These are phyloP conservation scores for Lutjanus campechanus DNA, from an alignment of 2,797 vertebrate genomes.

Conservation along the genomic window DNA sequence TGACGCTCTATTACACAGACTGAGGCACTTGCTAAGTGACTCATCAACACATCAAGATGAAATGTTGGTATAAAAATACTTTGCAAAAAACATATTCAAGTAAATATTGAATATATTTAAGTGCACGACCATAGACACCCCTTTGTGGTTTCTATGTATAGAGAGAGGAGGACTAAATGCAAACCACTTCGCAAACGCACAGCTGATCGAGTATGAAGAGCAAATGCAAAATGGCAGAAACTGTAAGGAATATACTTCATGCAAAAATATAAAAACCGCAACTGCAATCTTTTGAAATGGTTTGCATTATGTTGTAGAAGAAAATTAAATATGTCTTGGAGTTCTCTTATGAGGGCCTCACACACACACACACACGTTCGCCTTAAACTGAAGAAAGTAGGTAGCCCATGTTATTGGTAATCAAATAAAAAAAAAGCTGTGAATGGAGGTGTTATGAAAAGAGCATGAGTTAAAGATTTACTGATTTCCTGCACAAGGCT, in stretches of 20 bases:
- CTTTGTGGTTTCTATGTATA: not conserved
- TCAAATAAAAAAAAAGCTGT: not conserved
- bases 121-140: not conserved
- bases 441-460: slow-evolving; percentile 8
- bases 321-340: not conserved
- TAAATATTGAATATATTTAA: not conserved
- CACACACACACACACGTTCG: too few species aligned
- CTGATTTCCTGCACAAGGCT: slow-evolving; percentile 39
- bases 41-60: not conserved
- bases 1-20: not conserved
- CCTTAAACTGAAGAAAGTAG: not conserved
- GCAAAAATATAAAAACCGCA: not conserved
- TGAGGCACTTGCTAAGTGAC: not conserved
- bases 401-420: not conserved
- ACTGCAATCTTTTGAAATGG: not conserved
- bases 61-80: not conserved
- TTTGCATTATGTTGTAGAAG: not conserved
- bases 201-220: not conserved
- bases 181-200: not conserved
- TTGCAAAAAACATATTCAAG: not conserved
- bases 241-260: not conserved
- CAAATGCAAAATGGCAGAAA: not conserved
- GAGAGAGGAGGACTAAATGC: not conserved
- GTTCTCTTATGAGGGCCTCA: not conserved
- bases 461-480: slow-evolving; percentile 9